Evolutionary conservation across 2,797 vertebrate genomes (phyloP), one percentile per base, ranked within the genome.

Genomic region (Tenualosa ilisha): DNA sequence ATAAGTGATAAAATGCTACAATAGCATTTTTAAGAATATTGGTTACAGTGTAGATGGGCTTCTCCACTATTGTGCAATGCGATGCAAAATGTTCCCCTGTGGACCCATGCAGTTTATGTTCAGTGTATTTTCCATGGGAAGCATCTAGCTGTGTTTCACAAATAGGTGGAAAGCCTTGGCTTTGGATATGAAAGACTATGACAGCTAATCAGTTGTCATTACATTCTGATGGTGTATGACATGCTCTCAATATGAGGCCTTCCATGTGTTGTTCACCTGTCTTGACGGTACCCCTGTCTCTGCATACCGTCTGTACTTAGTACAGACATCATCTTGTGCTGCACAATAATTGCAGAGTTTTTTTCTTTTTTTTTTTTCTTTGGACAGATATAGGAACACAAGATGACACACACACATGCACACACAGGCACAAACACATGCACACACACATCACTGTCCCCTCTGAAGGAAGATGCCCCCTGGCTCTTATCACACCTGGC

Each of bases 401-500:
- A 20, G 68, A 43, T 75, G 31, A 31, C 63, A 43, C 68, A 75
- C 37, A 20, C 68, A 1, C 37, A 31, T 31, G 31, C 40, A 75
- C 40, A 43, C 68, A 72, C 68, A 43, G 31, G 40, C 37, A 20
- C 68, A 1, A 31, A 75, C 68, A 13, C 13, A 5, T 13, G 5
- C 68, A 75, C 68, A 75, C 31, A 75, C 31, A 31, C 65, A 49
- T 75, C 68, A 75, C 31, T 75, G 68, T 75, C 31, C 68, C 68
- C 31, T 75, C 31, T 43, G 54, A 68, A 72, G 81, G 83, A 79
- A 72, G 79, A 22, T 24, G 40, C 54, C 49, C 79, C 46, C 20
- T 51, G 49, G 83, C 53, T 84, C 46, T 84, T 50, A 84, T 84
- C 75, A 75, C 68, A 84, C 83, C 68, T 31, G 75, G 63, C 51